Evolutionary conservation across 2,113 vertebrate species (phyloP).

Genomic region (Mus spicilegus): DNA sequence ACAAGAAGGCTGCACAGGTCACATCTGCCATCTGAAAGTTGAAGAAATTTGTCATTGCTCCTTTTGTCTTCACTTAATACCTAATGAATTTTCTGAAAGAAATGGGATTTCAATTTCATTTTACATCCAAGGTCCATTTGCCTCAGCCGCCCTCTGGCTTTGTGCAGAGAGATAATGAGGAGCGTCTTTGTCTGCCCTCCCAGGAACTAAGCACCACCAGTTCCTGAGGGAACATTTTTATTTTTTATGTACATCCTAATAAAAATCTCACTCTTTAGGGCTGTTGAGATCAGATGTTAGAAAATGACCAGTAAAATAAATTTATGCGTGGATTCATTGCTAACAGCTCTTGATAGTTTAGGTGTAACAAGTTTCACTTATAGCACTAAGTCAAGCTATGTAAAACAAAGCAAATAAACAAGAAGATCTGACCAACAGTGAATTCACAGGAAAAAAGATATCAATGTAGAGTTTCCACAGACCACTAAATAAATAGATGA

Average conservation of each 20-base stretch:
- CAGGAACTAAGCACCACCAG: not conserved
- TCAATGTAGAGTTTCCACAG: not conserved
- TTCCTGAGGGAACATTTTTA: slow-evolving; percentile 23
- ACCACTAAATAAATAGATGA: not conserved
- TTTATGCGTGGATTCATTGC: not conserved
- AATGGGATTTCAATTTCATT: slow-evolving; percentile 11
- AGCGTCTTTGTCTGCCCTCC: not conserved
- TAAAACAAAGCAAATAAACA: not conserved
- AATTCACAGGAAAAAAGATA: not conserved
- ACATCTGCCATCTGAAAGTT: slow-evolving; percentile 11
- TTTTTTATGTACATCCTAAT: not conserved
- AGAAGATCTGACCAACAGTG: not conserved
- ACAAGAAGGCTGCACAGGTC: not conserved
- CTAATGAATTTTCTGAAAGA: slow-evolving; percentile 34
- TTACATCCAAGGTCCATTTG: not conserved
- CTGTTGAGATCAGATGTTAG: slow-evolving; percentile 34
- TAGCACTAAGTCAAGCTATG: not conserved
- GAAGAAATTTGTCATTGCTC: slow-evolving; percentile 11
- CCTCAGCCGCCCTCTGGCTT: slow-evolving; percentile 6
- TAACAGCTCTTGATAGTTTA: not conserved
- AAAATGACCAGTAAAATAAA: slow-evolving; percentile 43
- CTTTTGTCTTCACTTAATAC: not conserved
- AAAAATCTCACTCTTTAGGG: slow-evolving; percentile 8
- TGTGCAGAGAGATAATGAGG: slow-evolving; percentile 26
- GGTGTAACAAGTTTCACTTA: not conserved